Percentiles rank a stretch among this genome's conserved stretches.
These are phyloP conservation scores for Hemibagrus wyckioides DNA, from an alignment of 2,113 vertebrate species.

Conservation along the genomic window DNA sequence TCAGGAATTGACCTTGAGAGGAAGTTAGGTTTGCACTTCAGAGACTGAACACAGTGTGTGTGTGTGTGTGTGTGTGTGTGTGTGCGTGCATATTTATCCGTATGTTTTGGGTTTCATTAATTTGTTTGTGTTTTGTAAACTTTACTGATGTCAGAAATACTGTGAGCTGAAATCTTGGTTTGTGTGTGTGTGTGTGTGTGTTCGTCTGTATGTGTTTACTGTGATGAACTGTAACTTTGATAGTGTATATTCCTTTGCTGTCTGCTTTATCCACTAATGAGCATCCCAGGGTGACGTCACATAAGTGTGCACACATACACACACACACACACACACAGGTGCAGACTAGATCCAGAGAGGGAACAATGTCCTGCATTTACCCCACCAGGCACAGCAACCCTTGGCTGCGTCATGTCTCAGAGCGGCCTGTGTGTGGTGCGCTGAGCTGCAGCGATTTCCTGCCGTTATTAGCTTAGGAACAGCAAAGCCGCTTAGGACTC, in stretches of 20 bases:
- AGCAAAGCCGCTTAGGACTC: constrained; percentile 79
- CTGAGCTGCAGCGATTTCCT: constrained; percentile 56
- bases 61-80: background rate
- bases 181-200: constrained; percentile 7
- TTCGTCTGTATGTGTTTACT: background rate
- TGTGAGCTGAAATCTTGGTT: background rate
- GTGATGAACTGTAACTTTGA: background rate
- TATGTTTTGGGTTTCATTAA: background rate
- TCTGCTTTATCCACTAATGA: constrained; percentile 34
- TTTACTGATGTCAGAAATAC: background rate
- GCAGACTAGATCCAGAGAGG: constrained; percentile 34
- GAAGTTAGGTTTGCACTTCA: constrained; percentile 35
- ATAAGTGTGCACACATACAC: constrained; percentile 21
- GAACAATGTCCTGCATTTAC: constrained; percentile 27
- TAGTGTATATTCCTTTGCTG: background rate
- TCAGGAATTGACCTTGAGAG: constrained; percentile 48
- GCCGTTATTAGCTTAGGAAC: constrained; percentile 78
- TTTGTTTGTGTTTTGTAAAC: background rate
- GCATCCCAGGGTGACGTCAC: constrained; percentile 18
- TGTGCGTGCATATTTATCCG: background rate
- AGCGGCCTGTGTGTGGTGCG: constrained; percentile 51
- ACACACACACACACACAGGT: constrained; percentile 41
- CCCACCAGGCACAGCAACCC: constrained; percentile 44
- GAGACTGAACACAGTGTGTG: background rate
- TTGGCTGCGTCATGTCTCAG: constrained; percentile 58